Evolutionary conservation across 2,113 vertebrate genomes (phyloP), one percentile per base, ranked within the genome.

Genomic region (Salminus brasiliensis): DNA sequence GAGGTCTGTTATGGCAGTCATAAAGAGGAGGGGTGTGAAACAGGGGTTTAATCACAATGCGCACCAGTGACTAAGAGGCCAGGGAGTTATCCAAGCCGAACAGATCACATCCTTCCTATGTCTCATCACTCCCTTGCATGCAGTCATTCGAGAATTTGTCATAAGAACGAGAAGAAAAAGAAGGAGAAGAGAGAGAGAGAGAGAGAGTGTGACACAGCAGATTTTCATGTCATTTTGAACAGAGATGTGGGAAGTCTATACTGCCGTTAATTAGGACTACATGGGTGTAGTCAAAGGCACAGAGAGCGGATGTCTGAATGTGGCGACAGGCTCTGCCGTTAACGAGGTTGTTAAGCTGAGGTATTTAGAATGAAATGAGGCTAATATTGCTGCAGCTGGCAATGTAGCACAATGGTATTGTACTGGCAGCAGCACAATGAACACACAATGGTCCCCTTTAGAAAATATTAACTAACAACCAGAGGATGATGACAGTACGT

Each of bases 51-150:
- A 68, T 53, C 73, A 84, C 74, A 85, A 72, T 76, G 57, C 73
- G 27, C 71, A 81, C 60, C 12, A 29, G 1, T 59, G 80, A 66
- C 75, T 74, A 32, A 71, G 43, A 29, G 41, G 11, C 27, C 55
- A 43, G 45, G 62, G 55, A 81, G 59, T 68, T 72, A 25, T 55
- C 74, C 47, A 74, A 83, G 72, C 67, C 34, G 30, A 55, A 55
- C 15, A 84, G 78, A 87, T 87, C 74, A 79, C 77, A 59, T 52
- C 72, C 76, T 62, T 79, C 69, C 66, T 72, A 41, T 82, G 78
- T 81, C 80, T 79, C 76, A 83, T 73, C 81, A 55, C 69, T 78
- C 36, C 39, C 29, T 55, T 71, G 63, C 21, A 71, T 73, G 9
- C 55, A 81, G 1, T 41, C 71, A 43, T 83, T 30, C 62, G 78